These are phyloP conservation scores for Xanthorhoe designata DNA, from an alignment of 2,888 invertebrate species.

Conservation along the genomic window DNA sequence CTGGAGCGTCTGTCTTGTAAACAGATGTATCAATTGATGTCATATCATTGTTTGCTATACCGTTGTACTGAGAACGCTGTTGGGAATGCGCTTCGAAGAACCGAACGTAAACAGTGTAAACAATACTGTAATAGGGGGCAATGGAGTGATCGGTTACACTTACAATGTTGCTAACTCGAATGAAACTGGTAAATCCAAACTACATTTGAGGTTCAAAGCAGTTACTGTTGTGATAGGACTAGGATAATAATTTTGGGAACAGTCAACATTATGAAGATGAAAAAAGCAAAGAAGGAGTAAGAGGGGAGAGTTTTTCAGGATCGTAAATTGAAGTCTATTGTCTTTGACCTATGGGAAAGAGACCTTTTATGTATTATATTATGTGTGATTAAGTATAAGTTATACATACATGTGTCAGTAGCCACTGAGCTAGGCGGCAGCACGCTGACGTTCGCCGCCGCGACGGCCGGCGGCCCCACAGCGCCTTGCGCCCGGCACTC, in stretches of 20 bases:
- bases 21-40: constrained; percentile 52
- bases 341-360: too few species aligned
- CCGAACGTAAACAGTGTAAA: constrained; percentile 48
- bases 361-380: too few species aligned
- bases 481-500: constrained; percentile 93
- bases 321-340: too few species aligned
- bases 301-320: too few species aligned
- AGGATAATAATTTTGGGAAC: too few species aligned
- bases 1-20: constrained; percentile 43
- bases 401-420: constrained; percentile 78
- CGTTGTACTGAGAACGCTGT: constrained; percentile 56
- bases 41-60: constrained; percentile 60
- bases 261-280: too few species aligned
- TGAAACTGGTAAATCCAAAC: neutral
- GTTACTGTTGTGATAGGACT: too few species aligned
- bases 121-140: constrained; percentile 62
- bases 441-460: constrained; percentile 84
- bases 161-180: constrained; percentile 7
- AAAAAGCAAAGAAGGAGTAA: too few species aligned
- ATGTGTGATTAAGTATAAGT: too few species aligned
- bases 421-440: constrained; percentile 66
- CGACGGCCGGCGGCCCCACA: constrained; percentile 85
- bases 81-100: constrained; percentile 61
- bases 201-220: neutral
- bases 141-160: constrained; percentile 63